Evolutionary conservation across 1,140 invertebrate genomes (phyloP), one percentile per base, ranked within the genome.

Genomic region (Meteorus sp.): DNA sequence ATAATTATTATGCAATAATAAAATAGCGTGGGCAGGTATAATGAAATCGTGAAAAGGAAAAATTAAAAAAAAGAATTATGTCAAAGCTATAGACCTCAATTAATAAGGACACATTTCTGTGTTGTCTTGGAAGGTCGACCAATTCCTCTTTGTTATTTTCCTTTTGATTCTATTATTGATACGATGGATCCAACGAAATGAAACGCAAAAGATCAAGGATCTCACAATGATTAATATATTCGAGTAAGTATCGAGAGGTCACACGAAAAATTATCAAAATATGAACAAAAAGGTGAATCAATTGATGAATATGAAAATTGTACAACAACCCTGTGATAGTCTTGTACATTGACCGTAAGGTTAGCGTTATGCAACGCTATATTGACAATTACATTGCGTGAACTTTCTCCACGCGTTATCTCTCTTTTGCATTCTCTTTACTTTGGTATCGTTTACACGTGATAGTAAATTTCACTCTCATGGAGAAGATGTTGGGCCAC

Each of bases 391-490:
- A 59, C 52, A 59, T 20, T 41, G 13, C 15, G 23, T 59, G 15
- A 52, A 59, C 56, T 59, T 59, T 59, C 56, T 59, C 56, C 56
- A 22, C 3, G 2, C 20, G 15, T 52, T 15, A 52, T 37, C 19
- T 5, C 9, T 35, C 29, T 51, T 51, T 50, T 27, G 29, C 47
- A 9, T 22, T 19, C 2, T 43, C 13, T 39, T 43, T 37, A 20
- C 39, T 33, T 22, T 22, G 27, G 6, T 50, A 31, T 50, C 9
- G 11, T 29, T 50, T 53, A 51, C 37, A 44, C 35, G 11, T 52
- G 25, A 41, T 50, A 39, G 39, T 9, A 19, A 51, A 59, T 59
- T 59, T 59, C 56, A 50, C 56, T 56, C 56, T 61, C 61, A 25
- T 20, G 19, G n/a, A 51, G 56, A 52, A 54, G 17, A 17, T 6